These are phyloP conservation scores for Melitaea cinxia DNA, from an alignment of 1,140 invertebrate genomes.

Conservation along the genomic window DNA sequence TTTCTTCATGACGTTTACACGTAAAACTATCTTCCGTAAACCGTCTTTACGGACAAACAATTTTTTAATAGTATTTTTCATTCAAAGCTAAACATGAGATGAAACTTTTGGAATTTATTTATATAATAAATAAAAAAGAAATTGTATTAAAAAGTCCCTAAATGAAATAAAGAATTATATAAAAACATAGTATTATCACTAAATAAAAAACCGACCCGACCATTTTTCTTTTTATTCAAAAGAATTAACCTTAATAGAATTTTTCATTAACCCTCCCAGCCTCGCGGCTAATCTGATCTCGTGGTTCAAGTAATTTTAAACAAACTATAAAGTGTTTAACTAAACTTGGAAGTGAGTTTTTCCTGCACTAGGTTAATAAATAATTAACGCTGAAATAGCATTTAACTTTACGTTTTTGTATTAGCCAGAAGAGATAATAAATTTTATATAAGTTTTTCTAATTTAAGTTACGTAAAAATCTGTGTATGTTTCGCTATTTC, in stretches of 20 bases:
- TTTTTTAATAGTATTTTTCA: no score
- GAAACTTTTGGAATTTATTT: no score
- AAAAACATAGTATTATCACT: background rate
- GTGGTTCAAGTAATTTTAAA: slow-evolving; percentile 1
- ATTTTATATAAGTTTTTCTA: background rate
- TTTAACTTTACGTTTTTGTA: background rate
- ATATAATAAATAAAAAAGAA: no score
- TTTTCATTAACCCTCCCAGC: slow-evolving; percentile 15
- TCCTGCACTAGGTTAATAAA: background rate
- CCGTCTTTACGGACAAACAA: no score
- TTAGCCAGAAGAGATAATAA: background rate
- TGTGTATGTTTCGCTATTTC: no score
- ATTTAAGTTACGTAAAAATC: no score
- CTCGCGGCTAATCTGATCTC: slow-evolving; percentile 12
- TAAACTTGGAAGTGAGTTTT: background rate
- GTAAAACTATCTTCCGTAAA: no score
- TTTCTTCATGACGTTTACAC: no score
- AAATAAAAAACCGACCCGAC: background rate
- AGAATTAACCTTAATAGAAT: slow-evolving; percentile 25
- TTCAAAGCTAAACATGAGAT: no score
- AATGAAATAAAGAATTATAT: slow-evolving; percentile 1
- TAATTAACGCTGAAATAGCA: background rate
- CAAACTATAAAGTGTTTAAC: slow-evolving; percentile 3
- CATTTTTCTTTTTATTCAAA: slow-evolving; percentile 20
- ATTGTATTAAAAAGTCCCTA: no score